A percentile compares a stretch with the other conserved stretches of the same genome.
Evolutionary conservation across 2,888 invertebrate species (phyloP).

Genomic region (Parapristionchus giblindavisi): DNA sequence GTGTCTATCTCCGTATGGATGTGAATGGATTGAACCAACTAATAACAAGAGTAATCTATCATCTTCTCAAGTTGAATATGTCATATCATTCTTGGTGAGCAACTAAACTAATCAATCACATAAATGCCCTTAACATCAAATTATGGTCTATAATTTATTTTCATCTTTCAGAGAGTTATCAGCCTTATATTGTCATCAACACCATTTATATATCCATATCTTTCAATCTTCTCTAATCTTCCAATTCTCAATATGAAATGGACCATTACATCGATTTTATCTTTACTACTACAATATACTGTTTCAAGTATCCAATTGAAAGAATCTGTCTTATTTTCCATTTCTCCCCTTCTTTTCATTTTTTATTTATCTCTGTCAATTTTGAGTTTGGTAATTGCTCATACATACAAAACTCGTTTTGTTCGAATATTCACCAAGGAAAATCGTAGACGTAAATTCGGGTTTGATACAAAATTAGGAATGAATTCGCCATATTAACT

Average conservation of each 20-base stretch:
- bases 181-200: not conserved
- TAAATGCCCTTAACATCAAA: not conserved
- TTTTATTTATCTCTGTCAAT: slow-evolving; percentile 3
- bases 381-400: slow-evolving; percentile 7
- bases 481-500: slow-evolving; percentile 99
- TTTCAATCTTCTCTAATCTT: no score
- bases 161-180: not conserved
- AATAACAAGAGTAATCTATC: not conserved
- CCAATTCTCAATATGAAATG: not conserved
- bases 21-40: not conserved
- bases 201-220: not conserved
- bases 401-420: slow-evolving; percentile 4
- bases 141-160: not conserved
- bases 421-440: slow-evolving; percentile 10
- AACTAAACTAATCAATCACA: not conserved
- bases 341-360: not conserved
- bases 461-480: slow-evolving; percentile 96
- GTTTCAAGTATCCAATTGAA: no score
- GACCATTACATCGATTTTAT: not conserved
- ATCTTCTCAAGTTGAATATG: not conserved
- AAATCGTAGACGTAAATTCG: slow-evolving; percentile 76
- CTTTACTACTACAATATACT: not conserved
- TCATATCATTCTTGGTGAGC: slow-evolving; percentile 17
- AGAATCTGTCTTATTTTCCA: no score
- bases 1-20: not conserved